Percentiles rank a stretch among this genome's conserved stretches.
Conservation (phyloP, 2,113 vertebrate genomes). For the Percina caprodes region DNA sequence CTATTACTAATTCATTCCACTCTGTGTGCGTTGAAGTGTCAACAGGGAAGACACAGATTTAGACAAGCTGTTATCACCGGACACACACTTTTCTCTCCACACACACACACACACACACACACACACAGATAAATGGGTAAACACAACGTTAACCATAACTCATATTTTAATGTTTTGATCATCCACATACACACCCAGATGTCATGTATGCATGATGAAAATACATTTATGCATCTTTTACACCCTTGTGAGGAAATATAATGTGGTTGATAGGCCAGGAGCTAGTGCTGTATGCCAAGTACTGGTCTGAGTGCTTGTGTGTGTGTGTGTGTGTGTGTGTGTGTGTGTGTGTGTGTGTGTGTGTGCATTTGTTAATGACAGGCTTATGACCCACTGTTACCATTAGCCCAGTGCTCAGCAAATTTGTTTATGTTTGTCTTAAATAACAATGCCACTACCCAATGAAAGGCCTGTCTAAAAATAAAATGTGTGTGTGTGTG, state of each 20-base stretch:
- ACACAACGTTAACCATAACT: conserved; percentile 23
- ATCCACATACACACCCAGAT: not conserved
- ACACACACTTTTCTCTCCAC: conserved; percentile 14
- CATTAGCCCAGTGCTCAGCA: conserved; percentile 30
- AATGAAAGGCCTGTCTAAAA: conserved; percentile 3
- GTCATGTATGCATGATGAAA: not conserved
- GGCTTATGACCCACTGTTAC: conserved; percentile 29
- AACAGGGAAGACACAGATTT: conserved; percentile 50
- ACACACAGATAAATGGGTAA: conserved; percentile 26
- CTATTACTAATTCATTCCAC: conserved; percentile 49
- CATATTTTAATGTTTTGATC: conserved; percentile 7
- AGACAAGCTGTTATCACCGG: conserved; percentile 45
- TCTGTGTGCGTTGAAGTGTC: conserved; percentile 47
- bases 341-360: conserved; percentile 42
- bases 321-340: conserved; percentile 18
- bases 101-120: conserved; percentile 8
- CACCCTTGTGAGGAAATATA: conserved; percentile 10
- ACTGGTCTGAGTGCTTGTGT: conserved; percentile 16
- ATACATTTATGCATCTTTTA: conserved; percentile 15
- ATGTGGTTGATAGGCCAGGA: conserved; percentile 1
- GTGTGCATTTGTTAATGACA: conserved; percentile 40
- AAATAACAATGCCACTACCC: conserved; percentile 40
- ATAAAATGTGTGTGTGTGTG: conserved; percentile 19
- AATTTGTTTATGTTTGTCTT: conserved; percentile 39
- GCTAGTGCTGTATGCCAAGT: conserved; percentile 2